Evolutionary conservation across 1,140 invertebrate species (phyloP).

Genomic region (Trachymyrmex septentrionalis): DNA sequence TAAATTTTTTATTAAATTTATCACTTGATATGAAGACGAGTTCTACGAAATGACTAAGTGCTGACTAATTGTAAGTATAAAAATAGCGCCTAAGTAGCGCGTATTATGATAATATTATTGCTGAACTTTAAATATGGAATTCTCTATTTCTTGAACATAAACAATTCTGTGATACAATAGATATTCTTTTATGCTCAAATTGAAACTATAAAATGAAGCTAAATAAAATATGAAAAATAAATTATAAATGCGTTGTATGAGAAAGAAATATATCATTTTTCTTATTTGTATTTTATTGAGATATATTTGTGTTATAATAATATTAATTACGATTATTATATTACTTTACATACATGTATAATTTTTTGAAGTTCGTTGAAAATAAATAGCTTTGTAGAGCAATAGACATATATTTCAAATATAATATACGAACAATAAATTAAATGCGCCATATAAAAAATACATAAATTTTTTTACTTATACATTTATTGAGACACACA

Average conservation of each 20-base stretch:
- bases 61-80: too few relatives aligned
- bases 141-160: too few relatives aligned
- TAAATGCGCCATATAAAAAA: not conserved
- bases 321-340: too few relatives aligned
- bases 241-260: not conserved
- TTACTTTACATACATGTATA: too few relatives aligned
- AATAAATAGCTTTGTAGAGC: too few relatives aligned
- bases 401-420: not conserved
- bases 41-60: too few relatives aligned
- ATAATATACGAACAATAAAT: not conserved
- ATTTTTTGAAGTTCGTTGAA: too few relatives aligned
- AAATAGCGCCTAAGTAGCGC: too few relatives aligned
- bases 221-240: not conserved
- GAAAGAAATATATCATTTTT: not conserved
- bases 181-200: not conserved
- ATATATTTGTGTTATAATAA: too few relatives aligned
- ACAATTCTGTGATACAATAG: not conserved
- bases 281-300: not conserved
- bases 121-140: too few relatives aligned
- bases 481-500: not conserved
- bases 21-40: too few relatives aligned
- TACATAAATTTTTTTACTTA: not conserved
- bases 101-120: too few relatives aligned
- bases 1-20: not conserved
- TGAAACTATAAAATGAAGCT: not conserved